Evolutionary conservation across 1,140 invertebrate species (phyloP).

Genomic region (Aplysia californica): DNA sequence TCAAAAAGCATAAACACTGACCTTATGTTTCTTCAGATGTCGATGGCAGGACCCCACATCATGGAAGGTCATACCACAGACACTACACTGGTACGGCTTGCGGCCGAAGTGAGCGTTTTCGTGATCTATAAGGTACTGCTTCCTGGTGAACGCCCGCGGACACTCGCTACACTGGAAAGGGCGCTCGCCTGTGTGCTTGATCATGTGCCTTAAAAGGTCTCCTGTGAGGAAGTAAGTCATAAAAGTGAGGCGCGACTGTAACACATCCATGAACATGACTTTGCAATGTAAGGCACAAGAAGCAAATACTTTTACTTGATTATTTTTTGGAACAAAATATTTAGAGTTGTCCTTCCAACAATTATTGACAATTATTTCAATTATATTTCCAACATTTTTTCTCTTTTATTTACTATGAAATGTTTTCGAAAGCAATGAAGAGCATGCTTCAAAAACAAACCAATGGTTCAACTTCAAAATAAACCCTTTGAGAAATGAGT

Average conservation of each 20-base stretch:
- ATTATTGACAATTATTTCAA: no score
- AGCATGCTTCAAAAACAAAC: no score
- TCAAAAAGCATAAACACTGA: no score
- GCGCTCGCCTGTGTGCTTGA: constrained; percentile 59
- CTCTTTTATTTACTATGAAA: no score
- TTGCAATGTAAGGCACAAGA: background rate
- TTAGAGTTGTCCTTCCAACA: no score
- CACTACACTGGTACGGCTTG: constrained; percentile 63
- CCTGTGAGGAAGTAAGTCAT: constrained; percentile 73
- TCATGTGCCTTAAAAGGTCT: constrained; percentile 80
- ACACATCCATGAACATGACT: background rate
- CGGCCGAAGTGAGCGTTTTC: constrained; percentile 65
- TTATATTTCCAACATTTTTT: no score
- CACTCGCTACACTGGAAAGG: constrained; percentile 71
- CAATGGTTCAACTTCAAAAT: no score
- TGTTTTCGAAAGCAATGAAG: no score
- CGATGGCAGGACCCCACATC: constrained; percentile 65
- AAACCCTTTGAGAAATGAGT: no score
- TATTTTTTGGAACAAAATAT: no score
- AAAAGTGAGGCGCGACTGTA: background rate
- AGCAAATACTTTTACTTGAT: background rate
- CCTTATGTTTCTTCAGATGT: constrained; percentile 35
- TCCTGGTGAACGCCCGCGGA: constrained; percentile 79
- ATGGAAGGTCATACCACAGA: constrained; percentile 61
- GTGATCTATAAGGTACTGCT: constrained; percentile 75